Percentiles rank a stretch among this genome's conserved stretches.
phyloP scores from a whole-genome alignment of 2,797 vertebrate genomes.

The Discoglossus pictus region DNA sequence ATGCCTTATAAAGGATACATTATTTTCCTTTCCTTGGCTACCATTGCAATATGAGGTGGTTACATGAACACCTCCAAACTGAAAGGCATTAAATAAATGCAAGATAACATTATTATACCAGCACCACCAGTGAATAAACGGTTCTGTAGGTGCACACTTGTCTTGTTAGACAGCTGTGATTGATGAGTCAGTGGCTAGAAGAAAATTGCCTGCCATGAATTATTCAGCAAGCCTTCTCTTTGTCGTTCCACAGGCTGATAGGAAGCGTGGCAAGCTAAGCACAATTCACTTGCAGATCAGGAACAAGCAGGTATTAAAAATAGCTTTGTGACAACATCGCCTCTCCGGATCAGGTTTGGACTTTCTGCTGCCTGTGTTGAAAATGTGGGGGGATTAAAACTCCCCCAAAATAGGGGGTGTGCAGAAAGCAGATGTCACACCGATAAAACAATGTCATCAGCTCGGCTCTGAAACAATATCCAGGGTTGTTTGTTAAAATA shows the following conservation, averaged over 20 bases:
- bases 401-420: constrained; percentile 58
- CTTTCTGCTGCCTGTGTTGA: constrained; percentile 78
- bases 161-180: constrained; percentile 90
- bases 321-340: constrained; percentile 81
- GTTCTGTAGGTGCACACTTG: constrained; percentile 49
- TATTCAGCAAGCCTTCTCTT: constrained; percentile 94
- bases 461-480: constrained; percentile 72
- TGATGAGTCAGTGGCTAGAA: constrained; percentile 93
- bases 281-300: constrained; percentile 94
- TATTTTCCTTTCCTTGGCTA: background rate
- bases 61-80: background rate
- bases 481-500: constrained; percentile 26
- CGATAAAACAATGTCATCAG: constrained; percentile 74
- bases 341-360: constrained; percentile 79
- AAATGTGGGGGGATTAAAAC: constrained; percentile 53
- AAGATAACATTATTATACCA: constrained; percentile 26
- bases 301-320: constrained; percentile 93
- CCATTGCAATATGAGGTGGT: too few relatives aligned
- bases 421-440: constrained; percentile 72
- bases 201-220: constrained; percentile 93
- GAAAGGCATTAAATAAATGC: constrained; percentile 11
- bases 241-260: constrained; percentile 93
- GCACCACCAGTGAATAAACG: constrained; percentile 81
- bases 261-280: constrained; percentile 91
- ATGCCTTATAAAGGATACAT: background rate